phyloP scores from a whole-genome alignment of 2,888 invertebrate genomes.

The Acleris literana region DNA sequence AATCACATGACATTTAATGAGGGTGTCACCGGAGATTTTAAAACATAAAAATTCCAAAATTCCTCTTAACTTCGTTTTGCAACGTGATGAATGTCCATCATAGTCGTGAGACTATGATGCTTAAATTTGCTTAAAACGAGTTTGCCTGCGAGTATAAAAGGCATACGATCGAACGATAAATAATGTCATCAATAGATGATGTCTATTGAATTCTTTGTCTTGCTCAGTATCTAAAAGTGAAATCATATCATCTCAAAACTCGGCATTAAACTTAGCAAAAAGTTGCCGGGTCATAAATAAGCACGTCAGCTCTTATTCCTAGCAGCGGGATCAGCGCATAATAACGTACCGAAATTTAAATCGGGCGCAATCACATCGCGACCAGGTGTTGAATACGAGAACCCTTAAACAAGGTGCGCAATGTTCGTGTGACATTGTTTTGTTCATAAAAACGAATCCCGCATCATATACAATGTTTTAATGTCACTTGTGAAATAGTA shows the following conservation, averaged over 20 bases:
- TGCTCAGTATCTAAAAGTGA: too few species aligned
- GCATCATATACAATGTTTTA: background rate
- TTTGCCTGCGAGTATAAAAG: too few species aligned
- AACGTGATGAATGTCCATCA: too few species aligned
- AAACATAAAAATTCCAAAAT: too few species aligned
- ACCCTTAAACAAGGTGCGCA: conserved; percentile 48
- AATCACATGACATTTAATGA: too few species aligned
- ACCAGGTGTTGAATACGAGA: conserved; percentile 59
- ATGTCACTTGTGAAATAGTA: too few species aligned
- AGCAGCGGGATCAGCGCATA: conserved; percentile 43
- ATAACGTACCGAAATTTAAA: conserved; percentile 54
- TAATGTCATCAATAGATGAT: background rate
- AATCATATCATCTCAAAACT: background rate
- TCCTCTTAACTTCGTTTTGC: too few species aligned
- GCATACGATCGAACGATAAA: background rate
- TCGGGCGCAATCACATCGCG: conserved; percentile 53
- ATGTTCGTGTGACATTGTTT: conserved; percentile 1
- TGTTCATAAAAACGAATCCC: background rate
- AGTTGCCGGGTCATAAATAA: conserved; percentile 22
- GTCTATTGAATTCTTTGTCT: too few species aligned
- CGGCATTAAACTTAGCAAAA: conserved; percentile 1
- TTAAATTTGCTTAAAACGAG: too few species aligned
- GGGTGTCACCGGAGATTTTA: too few species aligned
- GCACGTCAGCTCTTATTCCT: conserved; percentile 30
- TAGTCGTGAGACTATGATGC: too few species aligned